Evolutionary conservation across 2,888 invertebrate species (phyloP).

Genomic region (Nomada ruficornis): DNA sequence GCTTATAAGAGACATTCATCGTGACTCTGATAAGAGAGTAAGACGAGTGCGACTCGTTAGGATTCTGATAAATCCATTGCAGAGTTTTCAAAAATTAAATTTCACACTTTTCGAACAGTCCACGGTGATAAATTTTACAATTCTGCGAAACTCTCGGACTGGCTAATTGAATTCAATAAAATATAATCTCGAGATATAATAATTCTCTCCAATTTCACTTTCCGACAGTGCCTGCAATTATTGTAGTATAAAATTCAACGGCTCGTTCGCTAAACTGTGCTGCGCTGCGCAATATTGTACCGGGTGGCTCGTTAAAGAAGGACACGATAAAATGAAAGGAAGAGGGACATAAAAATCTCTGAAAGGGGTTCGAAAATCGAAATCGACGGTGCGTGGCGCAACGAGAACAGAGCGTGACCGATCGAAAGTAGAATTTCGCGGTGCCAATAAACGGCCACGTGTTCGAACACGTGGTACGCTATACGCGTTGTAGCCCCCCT

Average conservation of each 20-base stretch:
- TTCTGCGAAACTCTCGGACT: too few species aligned
- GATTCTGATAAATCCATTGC: too few species aligned
- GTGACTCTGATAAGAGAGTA: constrained; percentile 25
- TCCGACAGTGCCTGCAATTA: background rate
- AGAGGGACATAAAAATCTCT: background rate
- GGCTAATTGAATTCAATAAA: background rate
- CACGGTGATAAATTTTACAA: background rate
- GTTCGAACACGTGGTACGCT: constrained; percentile 47
- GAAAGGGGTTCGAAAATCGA: background rate
- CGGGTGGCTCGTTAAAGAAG: background rate
- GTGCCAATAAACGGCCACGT: constrained; percentile 54
- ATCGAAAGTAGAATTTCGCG: constrained; percentile 49
- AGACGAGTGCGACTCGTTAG: constrained; percentile 9
- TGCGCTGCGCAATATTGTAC: background rate
- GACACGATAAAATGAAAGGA: constrained; percentile 9
- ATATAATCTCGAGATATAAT: background rate
- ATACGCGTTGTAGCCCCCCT: constrained; percentile 18
- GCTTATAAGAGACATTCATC: constrained; percentile 32
- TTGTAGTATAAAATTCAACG: background rate
- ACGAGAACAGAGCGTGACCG: constrained; percentile 8
- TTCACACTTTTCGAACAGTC: background rate
- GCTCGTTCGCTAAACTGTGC: background rate
- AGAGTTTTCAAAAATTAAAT: background rate
- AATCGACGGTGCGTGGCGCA: constrained; percentile 31
- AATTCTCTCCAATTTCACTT: background rate